phyloP scores from a whole-genome alignment of 2,888 invertebrate species.

The Sphinx pinastri region DNA sequence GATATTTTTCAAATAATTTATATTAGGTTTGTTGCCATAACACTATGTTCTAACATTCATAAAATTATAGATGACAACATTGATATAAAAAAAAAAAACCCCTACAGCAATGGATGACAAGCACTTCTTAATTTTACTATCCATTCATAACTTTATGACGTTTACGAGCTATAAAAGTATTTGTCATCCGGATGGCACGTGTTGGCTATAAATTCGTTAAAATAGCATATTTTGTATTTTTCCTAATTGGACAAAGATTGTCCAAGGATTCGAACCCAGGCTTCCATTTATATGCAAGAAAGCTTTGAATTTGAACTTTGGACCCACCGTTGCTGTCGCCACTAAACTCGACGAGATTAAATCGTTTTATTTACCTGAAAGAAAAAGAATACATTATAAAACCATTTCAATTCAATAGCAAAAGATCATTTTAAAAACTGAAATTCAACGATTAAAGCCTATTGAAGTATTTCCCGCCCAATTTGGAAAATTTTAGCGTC shows the following conservation, averaged over 20 bases:
- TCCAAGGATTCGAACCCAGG: too few relatives aligned
- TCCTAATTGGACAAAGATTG: too few relatives aligned
- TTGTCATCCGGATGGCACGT: constrained; percentile 19
- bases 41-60: background rate
- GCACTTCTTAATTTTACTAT: constrained; percentile 15
- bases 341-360: background rate
- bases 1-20: too few relatives aligned
- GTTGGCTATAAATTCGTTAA: background rate
- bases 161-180: constrained; percentile 20
- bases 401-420: background rate
- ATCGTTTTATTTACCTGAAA: constrained; percentile 3
- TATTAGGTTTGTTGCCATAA: background rate
- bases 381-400: background rate
- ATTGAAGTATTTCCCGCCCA: background rate
- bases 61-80: constrained; percentile 21
- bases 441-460: too few relatives aligned
- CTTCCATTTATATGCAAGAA: too few relatives aligned
- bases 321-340: background rate
- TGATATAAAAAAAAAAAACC: too few relatives aligned
- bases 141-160: constrained; percentile 15
- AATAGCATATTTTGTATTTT: too few relatives aligned
- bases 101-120: too few relatives aligned
- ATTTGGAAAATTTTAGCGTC: background rate
- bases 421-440: too few relatives aligned
- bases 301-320: too few relatives aligned